phyloP scores from a whole-genome alignment of 1,140 invertebrate genomes.

The Monomorium pharaonis region DNA sequence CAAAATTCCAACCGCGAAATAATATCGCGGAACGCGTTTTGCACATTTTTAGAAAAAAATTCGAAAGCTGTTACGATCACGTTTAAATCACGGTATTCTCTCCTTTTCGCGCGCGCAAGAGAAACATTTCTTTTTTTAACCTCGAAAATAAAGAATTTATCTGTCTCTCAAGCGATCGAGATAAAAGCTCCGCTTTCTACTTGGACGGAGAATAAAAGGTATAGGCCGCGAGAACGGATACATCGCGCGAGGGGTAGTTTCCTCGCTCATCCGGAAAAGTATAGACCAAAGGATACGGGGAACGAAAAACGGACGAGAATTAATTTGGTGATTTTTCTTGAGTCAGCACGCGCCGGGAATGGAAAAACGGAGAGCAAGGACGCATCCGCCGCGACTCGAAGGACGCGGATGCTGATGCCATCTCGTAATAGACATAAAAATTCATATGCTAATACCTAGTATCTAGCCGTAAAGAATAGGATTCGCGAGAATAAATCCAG shows the following conservation, averaged over 20 bases:
- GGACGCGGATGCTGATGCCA: neutral
- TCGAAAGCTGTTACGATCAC: neutral
- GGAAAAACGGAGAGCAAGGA: no score
- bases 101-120: neutral
- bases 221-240: neutral
- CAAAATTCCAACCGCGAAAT: neutral
- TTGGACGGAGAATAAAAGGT: slow-evolving; percentile 9
- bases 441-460: slow-evolving; percentile 12
- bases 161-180: slow-evolving; percentile 24
- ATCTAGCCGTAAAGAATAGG: neutral
- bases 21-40: neutral
- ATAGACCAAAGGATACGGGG: slow-evolving; percentile 10
- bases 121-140: slow-evolving; percentile 33
- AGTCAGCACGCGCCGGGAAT: neutral
- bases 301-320: neutral
- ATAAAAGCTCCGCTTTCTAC: slow-evolving; percentile 28
- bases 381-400: neutral
- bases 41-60: neutral
- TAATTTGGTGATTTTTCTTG: slow-evolving; percentile 43
- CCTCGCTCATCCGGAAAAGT: slow-evolving; percentile 17
- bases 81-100: neutral
- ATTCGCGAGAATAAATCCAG: neutral
- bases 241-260: slow-evolving; percentile 8
- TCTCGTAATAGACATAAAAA: slow-evolving; percentile 42
- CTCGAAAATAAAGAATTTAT: slow-evolving; percentile 40